Evolutionary conservation across 2,888 invertebrate genomes (phyloP), one percentile per base, ranked within the genome.

Genomic region (Caenorhabditis sp.): DNA sequence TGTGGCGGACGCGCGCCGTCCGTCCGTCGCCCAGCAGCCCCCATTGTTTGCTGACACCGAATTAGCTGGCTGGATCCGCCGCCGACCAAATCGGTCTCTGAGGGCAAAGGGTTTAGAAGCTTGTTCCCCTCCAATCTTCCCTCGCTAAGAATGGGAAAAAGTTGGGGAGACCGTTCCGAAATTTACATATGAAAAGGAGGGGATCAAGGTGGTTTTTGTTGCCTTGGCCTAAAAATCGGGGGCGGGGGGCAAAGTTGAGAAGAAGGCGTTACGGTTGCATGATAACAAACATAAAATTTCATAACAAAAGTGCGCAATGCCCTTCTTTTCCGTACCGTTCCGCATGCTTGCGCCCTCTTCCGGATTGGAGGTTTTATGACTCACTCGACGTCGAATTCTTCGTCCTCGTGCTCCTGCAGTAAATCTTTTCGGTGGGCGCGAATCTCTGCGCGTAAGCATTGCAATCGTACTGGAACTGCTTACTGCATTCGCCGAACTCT

Each of bases 401-500:
- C 9, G 68, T 68, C 59, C 87, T 59, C n/a, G 84, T 85, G 22
- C 84, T 87, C 41, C 87, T 48, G 53, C 87, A 87, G 62, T 80
- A 83, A 7, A 87, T 81, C 24, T 79, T 75, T 62, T 85, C 84
- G 48, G 48, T 65, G 4, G 55, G 41, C n/a, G 70, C 30, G 52
- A 82, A 85, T 13, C 77, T 30, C 15, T 58, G 58, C 11, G 81
- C 82, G 52, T 82, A 82, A 11, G 52, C 73, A 17, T 58, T 59
- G 53, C 86, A 86, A 30, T 84, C 84, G 63, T 81, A 86, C 45
- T 81, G 82, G 55, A 86, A 84, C 39, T 85, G 82, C 8, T 79
- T 65, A 8, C 46, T 20, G 61, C 87, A 87, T 46, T 87, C 87
- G 53, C 86, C 86, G 53, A 84, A 83, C 56, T 85, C 85, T 22